Conservation (phyloP, 2,113 vertebrate genomes). For the Pongo pygmaeus region DNA sequence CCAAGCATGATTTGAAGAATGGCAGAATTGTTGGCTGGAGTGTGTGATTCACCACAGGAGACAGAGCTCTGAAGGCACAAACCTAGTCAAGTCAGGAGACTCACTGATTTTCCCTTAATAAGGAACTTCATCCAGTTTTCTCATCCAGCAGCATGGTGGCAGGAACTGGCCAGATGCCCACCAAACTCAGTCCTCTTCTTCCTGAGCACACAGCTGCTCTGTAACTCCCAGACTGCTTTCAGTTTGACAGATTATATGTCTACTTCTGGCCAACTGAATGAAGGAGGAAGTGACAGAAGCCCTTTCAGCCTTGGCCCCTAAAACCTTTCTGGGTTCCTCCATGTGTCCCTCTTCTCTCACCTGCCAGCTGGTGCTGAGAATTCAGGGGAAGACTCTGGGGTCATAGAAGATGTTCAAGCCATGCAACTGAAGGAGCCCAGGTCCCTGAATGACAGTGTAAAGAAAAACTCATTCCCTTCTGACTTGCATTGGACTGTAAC, state of each 20-base stretch:
- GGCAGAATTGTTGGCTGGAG: neutral
- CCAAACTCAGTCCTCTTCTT: neutral
- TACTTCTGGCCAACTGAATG: neutral
- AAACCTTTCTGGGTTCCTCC: neutral
- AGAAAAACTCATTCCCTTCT: neutral
- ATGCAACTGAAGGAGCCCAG: neutral
- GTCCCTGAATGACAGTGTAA: neutral
- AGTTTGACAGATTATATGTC: neutral
- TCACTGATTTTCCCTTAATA: neutral
- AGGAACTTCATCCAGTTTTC: neutral
- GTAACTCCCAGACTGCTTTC: neutral
- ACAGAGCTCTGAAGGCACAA: neutral
- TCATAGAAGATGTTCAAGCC: neutral
- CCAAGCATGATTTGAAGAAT: neutral
- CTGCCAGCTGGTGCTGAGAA: neutral
- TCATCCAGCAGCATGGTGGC: neutral
- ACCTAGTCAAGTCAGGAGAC: neutral
- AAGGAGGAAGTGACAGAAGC: neutral
- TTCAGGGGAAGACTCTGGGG: neutral
- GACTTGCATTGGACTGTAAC: neutral
- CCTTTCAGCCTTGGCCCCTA: neutral
- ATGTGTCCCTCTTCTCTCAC: neutral
- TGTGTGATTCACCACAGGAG: neutral
- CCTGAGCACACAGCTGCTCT: neutral
- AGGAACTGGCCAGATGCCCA: neutral